phyloP scores from a whole-genome alignment of 1,140 invertebrate species.

The Plutomurus gul region DNA sequence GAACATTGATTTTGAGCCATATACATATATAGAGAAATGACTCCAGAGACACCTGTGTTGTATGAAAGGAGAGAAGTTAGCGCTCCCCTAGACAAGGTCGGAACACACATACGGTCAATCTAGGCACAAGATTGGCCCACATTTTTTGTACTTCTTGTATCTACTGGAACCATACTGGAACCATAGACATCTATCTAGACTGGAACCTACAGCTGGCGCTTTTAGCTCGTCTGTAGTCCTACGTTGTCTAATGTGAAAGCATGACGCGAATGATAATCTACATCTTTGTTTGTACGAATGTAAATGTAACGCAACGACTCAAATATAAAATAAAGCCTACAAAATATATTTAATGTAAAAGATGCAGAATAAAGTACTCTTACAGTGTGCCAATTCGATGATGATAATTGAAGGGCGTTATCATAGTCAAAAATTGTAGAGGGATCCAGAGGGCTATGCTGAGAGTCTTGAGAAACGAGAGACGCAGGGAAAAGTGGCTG shows the following conservation, averaged over 20 bases:
- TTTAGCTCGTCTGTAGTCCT: no score
- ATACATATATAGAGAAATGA: neutral
- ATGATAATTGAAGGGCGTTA: neutral
- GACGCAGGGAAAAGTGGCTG: neutral
- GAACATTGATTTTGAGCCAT: no score
- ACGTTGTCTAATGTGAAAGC: no score
- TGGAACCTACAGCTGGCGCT: no score
- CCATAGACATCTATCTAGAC: no score
- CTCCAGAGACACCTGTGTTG: neutral
- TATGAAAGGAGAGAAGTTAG: conserved; percentile 47
- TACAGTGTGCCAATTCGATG: conserved; percentile 11
- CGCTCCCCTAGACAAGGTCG: conserved; percentile 47
- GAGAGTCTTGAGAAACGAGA: neutral
- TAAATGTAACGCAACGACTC: no score
- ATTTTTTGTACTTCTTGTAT: conserved; percentile 30
- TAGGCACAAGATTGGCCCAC: conserved; percentile 40
- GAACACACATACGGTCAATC: conserved; percentile 43
- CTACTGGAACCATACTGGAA: no score
- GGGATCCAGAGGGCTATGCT: neutral
- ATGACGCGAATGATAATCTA: no score
- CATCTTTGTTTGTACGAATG: no score
- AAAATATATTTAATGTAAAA: neutral
- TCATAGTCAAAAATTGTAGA: conserved; percentile 14
- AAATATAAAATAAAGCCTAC: neutral
- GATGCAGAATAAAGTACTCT: neutral